phyloP scores from a whole-genome alignment of 2,888 invertebrate species.

The Nemapogon koenigi region DNA sequence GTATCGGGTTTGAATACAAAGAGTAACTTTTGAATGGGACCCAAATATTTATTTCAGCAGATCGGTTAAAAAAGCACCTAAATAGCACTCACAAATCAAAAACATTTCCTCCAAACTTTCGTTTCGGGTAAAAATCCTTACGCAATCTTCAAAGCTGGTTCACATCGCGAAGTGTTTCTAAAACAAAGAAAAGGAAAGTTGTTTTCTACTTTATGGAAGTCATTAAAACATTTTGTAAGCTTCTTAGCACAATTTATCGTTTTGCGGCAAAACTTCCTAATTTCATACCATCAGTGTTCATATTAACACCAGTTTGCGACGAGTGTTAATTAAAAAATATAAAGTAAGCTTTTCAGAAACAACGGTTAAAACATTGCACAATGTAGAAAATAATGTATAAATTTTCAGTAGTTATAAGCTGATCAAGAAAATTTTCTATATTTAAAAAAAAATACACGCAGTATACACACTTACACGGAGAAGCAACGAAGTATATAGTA shows the following conservation, averaged over 20 bases:
- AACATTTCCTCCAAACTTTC: not conserved
- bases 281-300: not conserved
- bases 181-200: conserved; percentile 7
- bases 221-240: conserved; percentile 9
- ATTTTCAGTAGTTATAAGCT: no score
- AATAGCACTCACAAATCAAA: conserved; percentile 3
- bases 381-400: no score
- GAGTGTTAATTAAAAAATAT: no score
- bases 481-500: no score
- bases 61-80: conserved; percentile 1
- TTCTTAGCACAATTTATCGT: conserved; percentile 3
- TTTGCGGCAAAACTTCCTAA: conserved; percentile 1
- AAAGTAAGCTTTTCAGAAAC: no score
- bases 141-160: conserved; percentile 6
- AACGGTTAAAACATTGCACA: no score
- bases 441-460: no score
- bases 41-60: not conserved
- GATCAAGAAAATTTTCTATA: no score
- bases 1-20: no score
- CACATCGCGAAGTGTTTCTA: conserved; percentile 1
- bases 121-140: not conserved
- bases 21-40: no score
- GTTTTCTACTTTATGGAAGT: conserved; percentile 6
- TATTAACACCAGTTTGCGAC: no score
- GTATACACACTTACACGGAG: no score